Conservation (phyloP, 2,888 invertebrate species). For the Drosophila infuscata region DNA sequence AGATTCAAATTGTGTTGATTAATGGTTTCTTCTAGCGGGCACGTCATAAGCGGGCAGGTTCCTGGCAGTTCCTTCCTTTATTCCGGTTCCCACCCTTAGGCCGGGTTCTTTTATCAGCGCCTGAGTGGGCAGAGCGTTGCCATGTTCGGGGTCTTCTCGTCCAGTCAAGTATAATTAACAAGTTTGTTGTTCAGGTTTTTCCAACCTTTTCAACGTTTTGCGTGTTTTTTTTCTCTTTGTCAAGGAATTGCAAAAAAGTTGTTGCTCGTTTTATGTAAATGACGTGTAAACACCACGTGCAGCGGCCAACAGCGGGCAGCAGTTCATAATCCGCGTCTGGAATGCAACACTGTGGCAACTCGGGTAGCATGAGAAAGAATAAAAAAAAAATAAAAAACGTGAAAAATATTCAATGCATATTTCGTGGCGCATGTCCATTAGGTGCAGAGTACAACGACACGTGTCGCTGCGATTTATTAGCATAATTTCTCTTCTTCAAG, state of each 20-base stretch:
- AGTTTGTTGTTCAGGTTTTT: constrained; percentile 72
- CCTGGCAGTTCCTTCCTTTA: constrained; percentile 37
- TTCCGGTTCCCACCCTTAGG: not conserved
- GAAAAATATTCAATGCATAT: constrained; percentile 71
- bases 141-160: constrained; percentile 40
- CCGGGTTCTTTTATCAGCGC: constrained; percentile 53
- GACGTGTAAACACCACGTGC: constrained; percentile 80
- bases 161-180: constrained; percentile 82
- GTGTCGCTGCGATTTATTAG: constrained; percentile 78
- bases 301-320: constrained; percentile 13
- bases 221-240: constrained; percentile 26
- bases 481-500: constrained; percentile 76
- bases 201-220: not conserved
- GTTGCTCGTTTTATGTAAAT: constrained; percentile 78
- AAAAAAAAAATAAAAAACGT: constrained; percentile 15
- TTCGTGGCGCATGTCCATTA: constrained; percentile 79
- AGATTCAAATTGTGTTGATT: constrained; percentile 57
- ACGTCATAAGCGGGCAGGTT: constrained; percentile 71
- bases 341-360: constrained; percentile 42
- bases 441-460: constrained; percentile 69
- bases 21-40: constrained; percentile 68
- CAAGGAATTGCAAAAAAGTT: constrained; percentile 66
- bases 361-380: not conserved
- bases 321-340: constrained; percentile 43
- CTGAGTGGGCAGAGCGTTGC: constrained; percentile 58